Evolutionary conservation across 1,140 invertebrate genomes (phyloP).

Genomic region (Sitobion miscanthi): DNA sequence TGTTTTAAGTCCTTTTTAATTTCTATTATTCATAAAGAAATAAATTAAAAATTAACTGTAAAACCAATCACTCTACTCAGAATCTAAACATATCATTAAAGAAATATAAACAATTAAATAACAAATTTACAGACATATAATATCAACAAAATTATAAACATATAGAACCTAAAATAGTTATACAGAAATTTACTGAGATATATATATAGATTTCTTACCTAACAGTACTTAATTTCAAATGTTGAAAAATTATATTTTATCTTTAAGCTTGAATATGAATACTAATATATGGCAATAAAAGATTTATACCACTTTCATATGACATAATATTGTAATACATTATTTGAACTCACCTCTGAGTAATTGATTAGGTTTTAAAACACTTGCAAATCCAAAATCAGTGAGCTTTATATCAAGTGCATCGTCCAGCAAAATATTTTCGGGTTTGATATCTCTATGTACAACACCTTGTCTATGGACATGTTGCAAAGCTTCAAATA

Average conservation of each 20-base stretch:
- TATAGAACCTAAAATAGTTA: background rate
- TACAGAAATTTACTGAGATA: background rate
- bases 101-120: background rate
- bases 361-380: conserved; percentile 80
- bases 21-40: conserved; percentile 33
- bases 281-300: too few species aligned
- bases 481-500: conserved; percentile 95
- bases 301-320: background rate
- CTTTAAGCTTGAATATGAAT: too few species aligned
- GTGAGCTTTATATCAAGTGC: conserved; percentile 97
- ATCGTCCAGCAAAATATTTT: conserved; percentile 98
- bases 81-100: background rate
- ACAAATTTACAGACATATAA: background rate
- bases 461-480: conserved; percentile 94
- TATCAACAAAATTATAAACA: background rate
- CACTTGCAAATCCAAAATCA: conserved; percentile 97
- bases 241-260: too few species aligned
- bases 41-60: too few species aligned
- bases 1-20: conserved; percentile 16
- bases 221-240: background rate
- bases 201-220: background rate
- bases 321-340: conserved; percentile 43
- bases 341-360: conserved; percentile 74
- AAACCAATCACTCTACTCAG: background rate
- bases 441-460: conserved; percentile 97